phyloP scores from a whole-genome alignment of 2,888 invertebrate species.

The Lysandra bellargus region DNA sequence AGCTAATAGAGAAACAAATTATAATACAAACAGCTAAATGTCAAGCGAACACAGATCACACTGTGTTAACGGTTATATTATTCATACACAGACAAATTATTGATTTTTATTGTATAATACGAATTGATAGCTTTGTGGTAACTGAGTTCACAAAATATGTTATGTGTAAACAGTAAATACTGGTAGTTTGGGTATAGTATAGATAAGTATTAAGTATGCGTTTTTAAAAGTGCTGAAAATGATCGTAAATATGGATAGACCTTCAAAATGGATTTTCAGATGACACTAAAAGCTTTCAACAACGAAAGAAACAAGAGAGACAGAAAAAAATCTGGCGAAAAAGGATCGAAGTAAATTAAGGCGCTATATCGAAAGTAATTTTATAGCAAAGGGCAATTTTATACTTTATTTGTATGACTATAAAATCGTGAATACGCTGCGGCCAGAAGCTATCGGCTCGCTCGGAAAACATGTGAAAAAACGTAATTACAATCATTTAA shows the following conservation, averaged over 20 bases:
- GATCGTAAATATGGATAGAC: not conserved
- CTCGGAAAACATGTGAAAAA: too few species aligned
- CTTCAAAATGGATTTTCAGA: not conserved
- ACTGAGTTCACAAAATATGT: not conserved
- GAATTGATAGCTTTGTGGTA: not conserved
- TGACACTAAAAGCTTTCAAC: too few species aligned
- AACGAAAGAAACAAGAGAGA: too few species aligned
- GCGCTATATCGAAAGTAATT: too few species aligned
- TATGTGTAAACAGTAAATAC: not conserved
- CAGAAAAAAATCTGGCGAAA: too few species aligned
- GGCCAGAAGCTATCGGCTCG: too few species aligned
- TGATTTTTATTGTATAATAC: constrained; percentile 7
- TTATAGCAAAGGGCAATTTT: too few species aligned
- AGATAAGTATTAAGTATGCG: too few species aligned
- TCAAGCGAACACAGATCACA: constrained; percentile 14
- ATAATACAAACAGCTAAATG: constrained; percentile 18
- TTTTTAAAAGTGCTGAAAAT: not conserved
- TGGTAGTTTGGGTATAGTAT: too few species aligned
- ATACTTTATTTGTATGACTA: too few species aligned
- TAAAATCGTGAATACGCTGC: too few species aligned
- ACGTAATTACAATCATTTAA: too few species aligned
- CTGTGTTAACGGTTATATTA: constrained; percentile 14
- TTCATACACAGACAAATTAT: constrained; percentile 14
- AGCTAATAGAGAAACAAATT: constrained; percentile 23
- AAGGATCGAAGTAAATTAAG: not conserved